Conservation (phyloP, 2,888 invertebrate species). For the Ennomos fuscantarius region DNA sequence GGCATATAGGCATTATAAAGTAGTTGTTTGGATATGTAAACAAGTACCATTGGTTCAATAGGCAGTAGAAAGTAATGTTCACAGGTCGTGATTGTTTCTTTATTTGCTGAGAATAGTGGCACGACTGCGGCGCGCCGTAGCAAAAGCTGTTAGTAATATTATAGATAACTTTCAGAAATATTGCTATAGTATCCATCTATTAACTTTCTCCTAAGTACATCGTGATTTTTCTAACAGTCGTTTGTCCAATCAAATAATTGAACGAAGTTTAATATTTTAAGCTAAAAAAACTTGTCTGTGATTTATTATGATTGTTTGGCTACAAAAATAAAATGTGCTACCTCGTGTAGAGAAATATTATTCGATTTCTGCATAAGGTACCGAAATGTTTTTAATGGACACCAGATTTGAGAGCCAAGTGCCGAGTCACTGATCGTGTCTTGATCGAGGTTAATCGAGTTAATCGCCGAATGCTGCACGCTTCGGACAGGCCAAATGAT, state of each 20-base stretch:
- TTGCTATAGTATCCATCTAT: neutral
- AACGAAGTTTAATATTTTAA: too few relatives aligned
- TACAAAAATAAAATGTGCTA: too few relatives aligned
- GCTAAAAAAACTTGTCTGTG: too few relatives aligned
- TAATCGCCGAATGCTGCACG: slow-evolving; percentile 54
- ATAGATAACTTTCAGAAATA: slow-evolving; percentile 6
- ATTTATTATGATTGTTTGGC: too few relatives aligned
- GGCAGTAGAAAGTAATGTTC: slow-evolving; percentile 54
- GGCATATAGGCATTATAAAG: slow-evolving; percentile 36
- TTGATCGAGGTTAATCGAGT: slow-evolving; percentile 61
- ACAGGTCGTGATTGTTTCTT: slow-evolving; percentile 42
- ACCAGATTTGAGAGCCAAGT: slow-evolving; percentile 15
- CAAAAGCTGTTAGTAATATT: slow-evolving; percentile 23
- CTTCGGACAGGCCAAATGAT: slow-evolving; percentile 51
- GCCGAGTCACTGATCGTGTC: slow-evolving; percentile 28
- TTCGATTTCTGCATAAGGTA: neutral
- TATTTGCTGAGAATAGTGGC: slow-evolving; percentile 33
- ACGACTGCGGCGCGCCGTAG: slow-evolving; percentile 18
- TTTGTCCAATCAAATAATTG: too few relatives aligned
- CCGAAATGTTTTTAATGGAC: neutral
- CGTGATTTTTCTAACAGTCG: too few relatives aligned
- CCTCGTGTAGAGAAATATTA: too few relatives aligned
- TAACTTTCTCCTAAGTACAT: too few relatives aligned
- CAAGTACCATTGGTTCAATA: slow-evolving; percentile 43
- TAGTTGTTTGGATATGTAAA: slow-evolving; percentile 54